phyloP scores from a whole-genome alignment of 1,140 invertebrate species.

The Trichonephila inaurata region DNA sequence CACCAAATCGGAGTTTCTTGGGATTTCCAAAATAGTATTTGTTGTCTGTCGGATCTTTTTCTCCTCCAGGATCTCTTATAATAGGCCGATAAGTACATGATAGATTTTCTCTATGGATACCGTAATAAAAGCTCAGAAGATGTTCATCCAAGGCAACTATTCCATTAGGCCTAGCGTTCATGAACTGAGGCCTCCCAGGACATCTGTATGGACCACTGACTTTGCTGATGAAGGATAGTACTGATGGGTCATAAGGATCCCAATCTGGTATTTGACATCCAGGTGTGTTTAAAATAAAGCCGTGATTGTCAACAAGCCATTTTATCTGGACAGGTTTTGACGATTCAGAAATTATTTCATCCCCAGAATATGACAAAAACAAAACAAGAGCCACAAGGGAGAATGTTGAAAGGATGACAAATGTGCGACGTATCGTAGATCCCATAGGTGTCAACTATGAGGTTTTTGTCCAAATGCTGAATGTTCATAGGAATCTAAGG shows the following conservation, averaged over 20 bases:
- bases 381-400: constrained; percentile 50
- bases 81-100: constrained; percentile 69
- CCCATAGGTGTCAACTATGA: constrained; percentile 56
- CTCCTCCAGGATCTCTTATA: constrained; percentile 65
- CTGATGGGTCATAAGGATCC: constrained; percentile 86
- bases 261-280: constrained; percentile 91
- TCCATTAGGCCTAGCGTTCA: constrained; percentile 53
- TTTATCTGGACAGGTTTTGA: constrained; percentile 56
- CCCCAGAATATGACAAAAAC: constrained; percentile 71
- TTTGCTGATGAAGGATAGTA: constrained; percentile 81
- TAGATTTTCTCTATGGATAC: constrained; percentile 55
- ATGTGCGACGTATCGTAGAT: constrained; percentile 62
- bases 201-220: constrained; percentile 61
- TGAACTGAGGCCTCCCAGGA: constrained; percentile 52
- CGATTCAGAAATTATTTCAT: constrained; percentile 56
- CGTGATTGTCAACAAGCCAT: constrained; percentile 52
- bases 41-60: constrained; percentile 67
- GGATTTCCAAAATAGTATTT: constrained; percentile 58
- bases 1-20: constrained; percentile 42
- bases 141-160: constrained; percentile 51
- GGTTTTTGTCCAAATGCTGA: background rate
- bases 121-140: constrained; percentile 71
- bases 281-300: constrained; percentile 85
- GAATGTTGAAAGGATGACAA: constrained; percentile 65
- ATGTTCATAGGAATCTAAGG: constrained; percentile 43